A percentile compares a stretch with the other conserved stretches of the same genome.
Conservation (phyloP, 2,113 vertebrate genomes). For the Cyphomyrus discorhynchus region DNA sequence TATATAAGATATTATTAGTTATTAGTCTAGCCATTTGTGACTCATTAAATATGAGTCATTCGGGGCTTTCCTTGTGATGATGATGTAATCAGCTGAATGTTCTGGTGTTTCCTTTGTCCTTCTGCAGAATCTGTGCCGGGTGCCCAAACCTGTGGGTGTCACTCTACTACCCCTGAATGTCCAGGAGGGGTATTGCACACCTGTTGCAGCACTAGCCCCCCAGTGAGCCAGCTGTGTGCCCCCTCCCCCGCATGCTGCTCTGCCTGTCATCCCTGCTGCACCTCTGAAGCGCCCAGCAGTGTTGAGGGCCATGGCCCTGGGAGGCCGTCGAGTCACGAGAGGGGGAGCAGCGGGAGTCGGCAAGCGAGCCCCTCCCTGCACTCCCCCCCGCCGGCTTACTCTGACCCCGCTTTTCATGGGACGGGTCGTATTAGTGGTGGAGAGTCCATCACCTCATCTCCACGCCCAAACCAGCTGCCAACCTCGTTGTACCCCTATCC, state of each 20-base stretch:
- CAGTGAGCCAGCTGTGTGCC: not conserved
- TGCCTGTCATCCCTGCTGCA: not conserved
- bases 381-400: constrained; percentile 20
- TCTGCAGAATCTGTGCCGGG: constrained; percentile 25
- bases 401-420: not conserved
- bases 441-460: not conserved
- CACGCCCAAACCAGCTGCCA: not conserved
- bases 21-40: not conserved
- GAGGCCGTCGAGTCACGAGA: constrained; percentile 43
- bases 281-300: not conserved
- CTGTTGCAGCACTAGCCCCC: not conserved
- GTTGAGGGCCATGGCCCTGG: not conserved
- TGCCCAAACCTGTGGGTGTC: constrained; percentile 45
- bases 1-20: not conserved
- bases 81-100: not conserved
- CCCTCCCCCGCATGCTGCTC: not conserved
- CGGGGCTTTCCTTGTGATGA: not conserved
- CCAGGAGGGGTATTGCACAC: constrained; percentile 43
- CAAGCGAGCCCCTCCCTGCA: constrained; percentile 46
- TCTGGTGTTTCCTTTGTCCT: not conserved
- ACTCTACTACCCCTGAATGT: constrained; percentile 42
- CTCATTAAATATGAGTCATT: not conserved
- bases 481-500: not conserved
- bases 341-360: constrained; percentile 40
- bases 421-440: not conserved